A percentile compares a stretch with the other conserved stretches of the same genome.
Conservation (phyloP, 2,888 invertebrate species). For the Hemithea aestivaria region DNA sequence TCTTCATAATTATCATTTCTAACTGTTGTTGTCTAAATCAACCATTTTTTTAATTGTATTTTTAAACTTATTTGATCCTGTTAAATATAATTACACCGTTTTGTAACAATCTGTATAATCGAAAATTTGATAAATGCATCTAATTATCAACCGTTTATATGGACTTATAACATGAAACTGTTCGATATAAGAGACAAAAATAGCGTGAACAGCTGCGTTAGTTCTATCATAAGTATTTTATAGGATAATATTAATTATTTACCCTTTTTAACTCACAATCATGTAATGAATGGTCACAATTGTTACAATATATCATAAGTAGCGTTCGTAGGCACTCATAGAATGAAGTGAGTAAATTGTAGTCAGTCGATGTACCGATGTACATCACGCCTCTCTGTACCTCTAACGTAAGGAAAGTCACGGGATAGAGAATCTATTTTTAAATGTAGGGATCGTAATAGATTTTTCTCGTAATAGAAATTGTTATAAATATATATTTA, state of each 20-base stretch:
- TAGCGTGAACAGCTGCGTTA: slow-evolving; percentile 59
- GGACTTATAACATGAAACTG: slow-evolving; percentile 56
- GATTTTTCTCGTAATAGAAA: no score
- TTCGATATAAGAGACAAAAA: slow-evolving; percentile 62
- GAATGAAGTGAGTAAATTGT: slow-evolving; percentile 40
- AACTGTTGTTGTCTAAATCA: no score
- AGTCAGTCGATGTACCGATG: slow-evolving; percentile 51
- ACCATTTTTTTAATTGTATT: no score
- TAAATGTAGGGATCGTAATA: slow-evolving; percentile 5
- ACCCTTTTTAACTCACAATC: slow-evolving; percentile 74
- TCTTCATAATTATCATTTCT: no score
- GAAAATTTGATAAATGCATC: slow-evolving; percentile 53
- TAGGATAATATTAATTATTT: slow-evolving; percentile 57
- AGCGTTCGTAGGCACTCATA: slow-evolving; percentile 73
- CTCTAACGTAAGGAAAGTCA: slow-evolving; percentile 11
- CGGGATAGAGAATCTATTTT: slow-evolving; percentile 10
- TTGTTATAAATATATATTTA: no score
- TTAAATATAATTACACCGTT: no score
- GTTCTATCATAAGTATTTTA: slow-evolving; percentile 50
- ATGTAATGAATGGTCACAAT: slow-evolving; percentile 69
- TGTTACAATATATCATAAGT: slow-evolving; percentile 73
- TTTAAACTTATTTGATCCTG: no score
- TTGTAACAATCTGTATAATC: no score
- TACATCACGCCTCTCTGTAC: slow-evolving; percentile 36
- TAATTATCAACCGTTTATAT: slow-evolving; percentile 59